A percentile compares a stretch with the other conserved stretches of the same genome.
phyloP scores from a whole-genome alignment of 2,888 invertebrate genomes.

The Latheticus oryzae region DNA sequence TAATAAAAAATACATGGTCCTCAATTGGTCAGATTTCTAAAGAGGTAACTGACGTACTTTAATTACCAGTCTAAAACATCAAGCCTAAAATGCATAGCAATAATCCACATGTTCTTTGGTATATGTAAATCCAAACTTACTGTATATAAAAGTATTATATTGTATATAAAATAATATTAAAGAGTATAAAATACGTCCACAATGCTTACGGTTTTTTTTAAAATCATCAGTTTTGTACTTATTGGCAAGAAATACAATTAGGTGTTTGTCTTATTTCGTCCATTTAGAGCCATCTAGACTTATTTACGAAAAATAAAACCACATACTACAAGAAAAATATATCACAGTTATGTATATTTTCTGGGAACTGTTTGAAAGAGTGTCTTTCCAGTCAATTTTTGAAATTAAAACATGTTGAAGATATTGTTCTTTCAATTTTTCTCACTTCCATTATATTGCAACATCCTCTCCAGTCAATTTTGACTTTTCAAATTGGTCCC shows the following conservation, averaged over 20 bases:
- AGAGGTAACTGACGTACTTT: constrained; percentile 24
- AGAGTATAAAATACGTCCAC: constrained; percentile 40
- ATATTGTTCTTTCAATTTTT: too few relatives aligned
- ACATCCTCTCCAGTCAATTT: too few relatives aligned
- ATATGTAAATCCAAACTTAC: constrained; percentile 26
- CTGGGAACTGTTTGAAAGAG: too few relatives aligned
- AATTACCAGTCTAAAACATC: constrained; percentile 29
- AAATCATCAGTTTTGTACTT: constrained; percentile 41
- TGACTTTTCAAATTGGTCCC: too few relatives aligned
- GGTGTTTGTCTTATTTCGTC: constrained; percentile 36
- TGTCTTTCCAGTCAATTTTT: too few relatives aligned
- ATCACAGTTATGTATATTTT: constrained; percentile 37
- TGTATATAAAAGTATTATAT: constrained; percentile 38
- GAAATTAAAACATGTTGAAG: too few relatives aligned
- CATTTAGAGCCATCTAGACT: constrained; percentile 40
- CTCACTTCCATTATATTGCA: too few relatives aligned
- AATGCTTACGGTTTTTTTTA: constrained; percentile 32
- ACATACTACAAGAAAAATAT: constrained; percentile 37
- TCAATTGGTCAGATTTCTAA: constrained; percentile 33
- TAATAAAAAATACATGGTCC: constrained; percentile 41
- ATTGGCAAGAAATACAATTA: constrained; percentile 40
- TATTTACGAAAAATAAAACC: constrained; percentile 33
- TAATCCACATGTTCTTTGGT: constrained; percentile 30
- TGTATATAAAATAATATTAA: constrained; percentile 39
- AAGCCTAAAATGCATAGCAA: constrained; percentile 30